Evolutionary conservation across 2,888 invertebrate genomes (phyloP), one percentile per base, ranked within the genome.

Genomic region (Spialia ferax): DNA sequence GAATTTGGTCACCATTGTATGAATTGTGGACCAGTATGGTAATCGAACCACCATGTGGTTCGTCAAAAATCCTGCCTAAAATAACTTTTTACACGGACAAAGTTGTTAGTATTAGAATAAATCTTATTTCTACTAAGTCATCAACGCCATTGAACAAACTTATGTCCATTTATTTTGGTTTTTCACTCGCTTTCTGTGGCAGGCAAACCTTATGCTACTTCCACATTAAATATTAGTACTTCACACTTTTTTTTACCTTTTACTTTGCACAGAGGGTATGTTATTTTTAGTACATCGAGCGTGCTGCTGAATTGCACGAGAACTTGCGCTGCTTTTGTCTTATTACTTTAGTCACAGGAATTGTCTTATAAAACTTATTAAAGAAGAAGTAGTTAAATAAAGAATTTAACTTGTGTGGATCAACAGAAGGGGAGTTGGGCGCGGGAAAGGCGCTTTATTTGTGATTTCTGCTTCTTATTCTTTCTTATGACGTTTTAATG

Each of bases 151-250:
- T n/a, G n/a, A n/a, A n/a, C n/a, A n/a, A n/a, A n/a, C n/a, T n/a
- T n/a, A n/a, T 26, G 5, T 26, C 4, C 26, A 26, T 20, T 48
- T 48, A 18, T 18, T 1, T 48, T 0, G 3, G 10, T 20, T n/a
- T 20, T 20, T 1, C 1, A 3, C 23, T 48, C 18, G 48, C 20
- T 60, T 23, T 11, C 54, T 60, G 20, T 54, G 66, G 60, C 60
- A 29, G 8, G 15, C 42, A 20, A 54, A 15, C 66, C 32, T 60
- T 18, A 48, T 18, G 55, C 54, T 42, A 48, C 61, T 61, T 67
- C 67, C 61, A 67, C 67, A 67, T 67, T 67, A 67, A 67, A 67
- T 67, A 67, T 67, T 67, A 61, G 67, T 56, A 67, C 61, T 67
- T 61, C 61, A 67, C 67, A 61, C 67, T 67, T 67, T 67, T 65